Evolutionary conservation across 2,888 invertebrate genomes (phyloP).

Genomic region (Thymelicus sylvestris): DNA sequence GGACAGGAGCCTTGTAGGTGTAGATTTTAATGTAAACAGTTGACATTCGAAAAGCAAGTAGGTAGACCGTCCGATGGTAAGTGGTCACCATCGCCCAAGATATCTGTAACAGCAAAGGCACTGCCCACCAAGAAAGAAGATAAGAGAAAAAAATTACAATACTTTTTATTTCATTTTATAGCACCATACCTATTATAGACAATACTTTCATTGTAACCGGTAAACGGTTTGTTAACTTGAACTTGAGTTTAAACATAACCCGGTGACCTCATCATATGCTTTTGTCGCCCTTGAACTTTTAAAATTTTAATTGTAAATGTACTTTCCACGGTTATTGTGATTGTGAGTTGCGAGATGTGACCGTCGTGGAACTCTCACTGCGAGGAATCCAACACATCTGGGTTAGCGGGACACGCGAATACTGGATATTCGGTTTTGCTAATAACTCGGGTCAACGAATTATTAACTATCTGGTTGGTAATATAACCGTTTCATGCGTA

Average conservation of each 20-base stretch:
- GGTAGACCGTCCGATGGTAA: too few relatives aligned
- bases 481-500: neutral
- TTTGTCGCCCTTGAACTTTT: constrained; percentile 21
- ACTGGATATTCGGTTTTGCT: constrained; percentile 47
- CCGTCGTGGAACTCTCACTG: constrained; percentile 64
- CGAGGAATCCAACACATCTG: constrained; percentile 56
- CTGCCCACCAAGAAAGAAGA: too few relatives aligned
- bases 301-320: constrained; percentile 51
- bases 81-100: too few relatives aligned
- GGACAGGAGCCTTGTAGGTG: too few relatives aligned
- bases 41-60: too few relatives aligned
- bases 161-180: too few relatives aligned
- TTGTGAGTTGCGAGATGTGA: constrained; percentile 44
- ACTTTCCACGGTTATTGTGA: constrained; percentile 74
- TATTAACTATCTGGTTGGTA: constrained; percentile 12
- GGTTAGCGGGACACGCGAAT: constrained; percentile 64
- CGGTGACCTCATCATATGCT: neutral
- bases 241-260: neutral
- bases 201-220: neutral
- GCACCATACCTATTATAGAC: too few relatives aligned
- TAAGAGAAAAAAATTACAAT: too few relatives aligned
- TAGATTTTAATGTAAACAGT: too few relatives aligned
- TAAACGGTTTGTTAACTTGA: neutral
- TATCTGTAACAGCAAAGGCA: too few relatives aligned
- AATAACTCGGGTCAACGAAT: constrained; percentile 32